These are phyloP conservation scores for Podiceps cristatus DNA, from an alignment of 2,113 vertebrate species.

Conservation along the genomic window DNA sequence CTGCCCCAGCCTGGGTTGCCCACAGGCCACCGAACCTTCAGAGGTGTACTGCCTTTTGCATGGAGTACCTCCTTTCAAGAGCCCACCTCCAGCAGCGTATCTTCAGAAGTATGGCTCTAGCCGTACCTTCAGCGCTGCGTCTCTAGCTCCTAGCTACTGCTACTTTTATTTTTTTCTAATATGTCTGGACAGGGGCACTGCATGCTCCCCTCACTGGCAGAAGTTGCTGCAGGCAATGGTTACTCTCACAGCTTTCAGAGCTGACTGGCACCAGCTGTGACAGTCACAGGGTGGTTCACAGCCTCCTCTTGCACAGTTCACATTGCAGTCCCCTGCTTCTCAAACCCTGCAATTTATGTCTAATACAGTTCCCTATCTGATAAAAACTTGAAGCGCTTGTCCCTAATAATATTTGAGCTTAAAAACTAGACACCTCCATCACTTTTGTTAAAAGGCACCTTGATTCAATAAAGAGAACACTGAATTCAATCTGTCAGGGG, in stretches of 20 bases:
- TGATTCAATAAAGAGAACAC: not conserved
- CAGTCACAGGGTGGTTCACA: not conserved
- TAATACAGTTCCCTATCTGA: not conserved
- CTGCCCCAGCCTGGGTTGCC: rapidly evolving
- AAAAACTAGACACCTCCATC: not conserved
- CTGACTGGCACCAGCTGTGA: not conserved
- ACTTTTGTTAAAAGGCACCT: not conserved
- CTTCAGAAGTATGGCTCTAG: not conserved
- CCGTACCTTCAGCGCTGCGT: not conserved
- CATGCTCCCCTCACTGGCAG: not conserved
- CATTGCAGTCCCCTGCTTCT: not conserved
- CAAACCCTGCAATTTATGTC: not conserved
- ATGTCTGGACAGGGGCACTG: not conserved
- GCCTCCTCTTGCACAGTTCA: not conserved
- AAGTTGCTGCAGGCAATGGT: not conserved
- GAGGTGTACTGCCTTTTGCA: not conserved
- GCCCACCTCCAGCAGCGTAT: rapidly evolving
- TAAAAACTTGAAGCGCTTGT: not conserved
- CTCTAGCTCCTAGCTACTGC: not conserved
- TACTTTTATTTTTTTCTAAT: not conserved
- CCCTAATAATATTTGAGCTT: not conserved
- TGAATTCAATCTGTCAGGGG: not conserved
- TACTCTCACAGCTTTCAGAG: not conserved
- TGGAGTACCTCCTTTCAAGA: not conserved
- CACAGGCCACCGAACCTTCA: not conserved